Evolutionary conservation across 2,888 invertebrate genomes (phyloP), one percentile per base, ranked within the genome.

Genomic region (Xestia sexstrigata): DNA sequence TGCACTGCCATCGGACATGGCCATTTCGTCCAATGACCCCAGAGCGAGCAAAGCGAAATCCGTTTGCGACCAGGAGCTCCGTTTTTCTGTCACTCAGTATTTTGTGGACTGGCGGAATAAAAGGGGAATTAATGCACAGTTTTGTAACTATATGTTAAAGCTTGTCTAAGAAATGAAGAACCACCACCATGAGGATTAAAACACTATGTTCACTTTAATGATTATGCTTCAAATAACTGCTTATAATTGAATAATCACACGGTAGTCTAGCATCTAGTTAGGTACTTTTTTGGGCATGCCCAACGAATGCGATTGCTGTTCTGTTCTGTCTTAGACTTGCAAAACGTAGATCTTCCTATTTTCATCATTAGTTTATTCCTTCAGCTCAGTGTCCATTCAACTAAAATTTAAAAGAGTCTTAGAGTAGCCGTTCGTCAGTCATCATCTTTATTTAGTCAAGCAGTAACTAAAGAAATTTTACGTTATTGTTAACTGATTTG

Each of bases 1-100:
- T 85, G 69, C 92, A 92, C 73, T 92, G 92, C 91, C 92, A 92
- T 17, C 92, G 84, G 0, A 79, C 79, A 63, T 86, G 88, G 23
- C 81, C 83, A n/a, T 81, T 87, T 17, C 58, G 55, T 0, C 90
- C 89, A 7, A 75, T 26, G 26, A 78, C 74, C 23, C 89, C 88
- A 20, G 87, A 86, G 35, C 87, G 89, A 1, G 87, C 81, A 80
- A 92, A 92, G 0, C 88, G 89, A 68, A 86, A 85, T 49, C 87
- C 81, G 7, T 85, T 79, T 23, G 81, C 82, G 13, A 88, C 47
- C 55, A 90, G 70, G 3, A 87, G 63, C 47, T 88, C 87, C 58
- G 81, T 72, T 55, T 65, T 83, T 63, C 72, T 80, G 13, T 74
- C 74, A 70, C 77, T 80, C 62, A 74, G 30, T 70, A 84, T 55